These are phyloP conservation scores for Upupa epops DNA, from an alignment of 2,113 vertebrate species.

Conservation along the genomic window DNA sequence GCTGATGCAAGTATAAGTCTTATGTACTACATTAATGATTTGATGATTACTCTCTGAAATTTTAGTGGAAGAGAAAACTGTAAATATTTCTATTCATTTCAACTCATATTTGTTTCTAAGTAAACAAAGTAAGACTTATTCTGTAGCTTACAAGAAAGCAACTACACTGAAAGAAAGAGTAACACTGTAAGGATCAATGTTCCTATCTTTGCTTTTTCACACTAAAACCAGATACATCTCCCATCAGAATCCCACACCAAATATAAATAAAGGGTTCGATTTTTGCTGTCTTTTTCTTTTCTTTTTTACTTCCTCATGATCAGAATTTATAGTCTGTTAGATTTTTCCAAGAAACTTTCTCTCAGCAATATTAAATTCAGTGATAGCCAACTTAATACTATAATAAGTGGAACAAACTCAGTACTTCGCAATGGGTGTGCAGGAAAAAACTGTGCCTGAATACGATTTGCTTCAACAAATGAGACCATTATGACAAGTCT, in stretches of 20 bases:
- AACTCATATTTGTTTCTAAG: neutral
- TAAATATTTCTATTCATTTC: neutral
- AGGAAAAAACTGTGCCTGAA: neutral
- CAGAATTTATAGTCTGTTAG: neutral
- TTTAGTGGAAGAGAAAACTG: neutral
- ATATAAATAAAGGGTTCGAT: neutral
- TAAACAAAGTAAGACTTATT: neutral
- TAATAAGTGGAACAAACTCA: neutral
- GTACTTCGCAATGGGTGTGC: neutral
- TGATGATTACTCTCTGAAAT: neutral
- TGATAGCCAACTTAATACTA: neutral
- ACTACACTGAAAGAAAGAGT: neutral
- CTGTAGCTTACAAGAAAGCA: neutral
- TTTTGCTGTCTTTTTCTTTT: neutral
- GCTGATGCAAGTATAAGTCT: neutral
- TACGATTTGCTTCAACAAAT: neutral
- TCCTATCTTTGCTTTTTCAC: neutral
- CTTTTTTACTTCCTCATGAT: neutral
- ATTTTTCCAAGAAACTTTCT: neutral
- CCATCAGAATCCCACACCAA: neutral
- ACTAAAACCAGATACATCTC: neutral
- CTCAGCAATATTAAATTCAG: neutral
- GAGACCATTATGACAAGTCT: neutral
- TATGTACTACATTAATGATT: neutral
- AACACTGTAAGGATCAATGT: neutral